Evolutionary conservation across 2,113 vertebrate species (phyloP), one percentile per base, ranked within the genome.

Genomic region (Pionites leucogaster): DNA sequence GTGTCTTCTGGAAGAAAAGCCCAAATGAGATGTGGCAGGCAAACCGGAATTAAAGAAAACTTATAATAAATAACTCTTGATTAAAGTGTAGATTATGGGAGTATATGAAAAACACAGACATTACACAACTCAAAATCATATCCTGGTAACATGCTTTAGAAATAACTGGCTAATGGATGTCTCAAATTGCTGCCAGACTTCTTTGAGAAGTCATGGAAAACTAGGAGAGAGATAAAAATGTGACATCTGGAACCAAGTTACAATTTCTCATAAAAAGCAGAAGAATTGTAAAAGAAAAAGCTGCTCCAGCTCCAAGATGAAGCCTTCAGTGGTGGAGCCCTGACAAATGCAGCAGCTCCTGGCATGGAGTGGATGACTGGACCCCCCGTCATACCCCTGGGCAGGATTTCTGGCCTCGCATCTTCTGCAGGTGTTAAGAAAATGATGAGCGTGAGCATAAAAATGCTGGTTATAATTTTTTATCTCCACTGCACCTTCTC

Each of bases 131-230:
- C 74, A 85, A 64, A 71, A 47, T 90, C 85, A 82, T 41, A 62
- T 91, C 91, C 88, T 94, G 77, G 85, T 95, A 93, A 92, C 60
- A 63, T 46, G 76, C 86, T 86, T 83, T 53, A 96, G 94, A 94
- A 96, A 93, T 80, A 93, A 90, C 85, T 90, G 82, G 74, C 74
- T 96, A 94, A 97, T 89, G 86, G 96, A 49, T 76, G 89, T 94
- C 93, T 96, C 83, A 89, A 72, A 94, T 82, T 94, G 93, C 86
- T 94, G 95, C 96, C 96, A 96, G 95, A 29, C 71, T 88, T 68
- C 93, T 94, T 92, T 93, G 95, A 96, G 78, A 78, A 93, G 95
- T 93, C 91, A 77, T 85, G 82, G 80, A 94, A 90, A 93, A 88
- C 76, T 78, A 60, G 20, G 63, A 90, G 68, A 85, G 82, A 92